A percentile compares a stretch with the other conserved stretches of the same genome.
phyloP scores from a whole-genome alignment of 2,888 invertebrate genomes.

The Hydropsyche betteni region DNA sequence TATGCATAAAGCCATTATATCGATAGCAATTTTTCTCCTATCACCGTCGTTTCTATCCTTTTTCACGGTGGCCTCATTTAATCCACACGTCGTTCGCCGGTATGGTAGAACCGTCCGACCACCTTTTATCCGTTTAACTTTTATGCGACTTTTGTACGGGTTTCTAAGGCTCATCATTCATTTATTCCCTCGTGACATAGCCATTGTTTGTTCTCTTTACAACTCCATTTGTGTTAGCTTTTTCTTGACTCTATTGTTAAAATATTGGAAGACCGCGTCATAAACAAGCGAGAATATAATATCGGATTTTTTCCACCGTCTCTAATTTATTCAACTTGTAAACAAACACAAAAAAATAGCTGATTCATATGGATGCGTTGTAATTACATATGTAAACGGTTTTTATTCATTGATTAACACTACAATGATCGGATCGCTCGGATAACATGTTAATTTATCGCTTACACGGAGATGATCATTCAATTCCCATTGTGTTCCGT shows the following conservation, averaged over 20 bases:
- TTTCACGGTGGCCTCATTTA: slow-evolving; percentile 22
- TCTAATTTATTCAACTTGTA: too few species aligned
- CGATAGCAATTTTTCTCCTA: slow-evolving; percentile 17
- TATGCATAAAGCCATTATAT: slow-evolving; percentile 5
- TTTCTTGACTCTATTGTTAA: slow-evolving; percentile 6
- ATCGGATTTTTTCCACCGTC: too few species aligned
- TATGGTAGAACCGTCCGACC: neutral
- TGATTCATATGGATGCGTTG: too few species aligned
- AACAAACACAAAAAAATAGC: too few species aligned
- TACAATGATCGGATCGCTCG: too few species aligned
- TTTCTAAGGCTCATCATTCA: slow-evolving; percentile 28
- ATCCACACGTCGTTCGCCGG: neutral
- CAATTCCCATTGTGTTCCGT: slow-evolving; percentile 7
- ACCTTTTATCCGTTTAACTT: slow-evolving; percentile 33
- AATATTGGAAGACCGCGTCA: too few species aligned
- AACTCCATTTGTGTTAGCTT: slow-evolving; percentile 13
- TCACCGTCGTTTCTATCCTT: slow-evolving; percentile 3
- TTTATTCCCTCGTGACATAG: slow-evolving; percentile 27
- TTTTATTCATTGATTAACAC: too few species aligned
- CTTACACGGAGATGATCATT: neutral
- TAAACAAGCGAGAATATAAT: too few species aligned
- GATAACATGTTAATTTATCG: too few species aligned
- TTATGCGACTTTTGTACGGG: slow-evolving; percentile 23
- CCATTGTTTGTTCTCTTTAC: slow-evolving; percentile 33
- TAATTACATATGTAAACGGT: too few species aligned